Base-by-base conservation (phyloP, 2,888 invertebrate genomes). In the Hypercompe scribonia region DNA sequence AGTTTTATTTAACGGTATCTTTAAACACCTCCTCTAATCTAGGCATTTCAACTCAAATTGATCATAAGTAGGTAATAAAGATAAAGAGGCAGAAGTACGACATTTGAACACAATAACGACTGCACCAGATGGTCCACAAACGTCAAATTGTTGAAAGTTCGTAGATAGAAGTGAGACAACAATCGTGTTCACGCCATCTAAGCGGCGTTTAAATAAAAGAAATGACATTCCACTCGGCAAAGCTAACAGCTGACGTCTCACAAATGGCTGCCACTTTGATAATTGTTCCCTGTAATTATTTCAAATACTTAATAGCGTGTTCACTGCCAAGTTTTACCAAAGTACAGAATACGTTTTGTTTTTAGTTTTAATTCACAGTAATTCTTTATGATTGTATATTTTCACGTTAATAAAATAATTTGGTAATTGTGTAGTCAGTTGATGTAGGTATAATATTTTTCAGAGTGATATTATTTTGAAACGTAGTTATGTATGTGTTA, bases 51-150 rank as follows among this genome's bases (percentile, higher is more conserved):
- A 66, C 21, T 76, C 65, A 68, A 69, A 77, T 78, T 71, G 73
- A 83, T 82, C 82, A 80, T 78, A 73, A 82, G 69, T 34, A 76
- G 68, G 70, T 70, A 76, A 83, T 81, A 80, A 84, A 87, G 86
- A 89, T 81, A 87, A 88, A 88, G 85, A 86, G 84, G 78, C 86
- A 85, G 83, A 81, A 81, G 80, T 84, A 86, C 82, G 87, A 82
- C 81, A 83, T 81, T 81, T 83, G 84, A 80, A 82, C 84, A 79
- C 77, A 78, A 81, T 81, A 80, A 84, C 77, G 72, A 71, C 81
- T 65, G 85, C 86, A 82, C 86, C 91, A 91, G 91, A 92, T 93
- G 91, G 89, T 83, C 90, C 84, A 92, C 92, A 91, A 93, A 91
- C 86, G 91, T 90, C 87, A 85, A 86, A 90, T 91, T 89, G 91